phyloP scores from a whole-genome alignment of 2,113 vertebrate species.

The Xiphias gladius region DNA sequence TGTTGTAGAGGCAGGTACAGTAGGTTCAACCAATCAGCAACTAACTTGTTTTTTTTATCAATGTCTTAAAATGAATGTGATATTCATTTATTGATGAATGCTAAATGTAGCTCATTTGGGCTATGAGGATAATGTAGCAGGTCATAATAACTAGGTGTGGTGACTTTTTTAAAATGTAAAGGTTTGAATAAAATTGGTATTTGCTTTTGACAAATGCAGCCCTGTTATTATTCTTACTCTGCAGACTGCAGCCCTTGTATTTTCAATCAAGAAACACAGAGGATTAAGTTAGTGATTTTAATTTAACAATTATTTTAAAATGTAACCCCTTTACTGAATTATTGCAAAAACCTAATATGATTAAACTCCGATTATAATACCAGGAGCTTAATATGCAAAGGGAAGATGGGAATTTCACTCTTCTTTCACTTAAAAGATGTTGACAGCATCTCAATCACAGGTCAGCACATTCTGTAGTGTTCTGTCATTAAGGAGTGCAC shows the following conservation, averaged over 20 bases:
- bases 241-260: constrained; percentile 1
- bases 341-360: neutral
- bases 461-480: neutral
- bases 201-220: neutral
- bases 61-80: neutral
- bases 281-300: neutral
- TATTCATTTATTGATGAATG: neutral
- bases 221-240: neutral
- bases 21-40: too few relatives aligned
- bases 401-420: neutral
- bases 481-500: neutral
- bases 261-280: neutral
- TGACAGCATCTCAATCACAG: neutral
- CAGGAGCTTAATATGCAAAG: neutral
- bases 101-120: neutral
- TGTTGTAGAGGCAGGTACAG: too few relatives aligned
- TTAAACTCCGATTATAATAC: neutral
- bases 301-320: neutral
- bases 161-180: neutral
- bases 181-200: neutral
- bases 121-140: neutral
- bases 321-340: neutral
- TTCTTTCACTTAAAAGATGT: neutral
- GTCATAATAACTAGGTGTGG: neutral
- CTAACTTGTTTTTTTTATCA: neutral